Evolutionary conservation across 2,888 invertebrate species (phyloP), one percentile per base, ranked within the genome.

Genomic region (Lasioglossum morio): DNA sequence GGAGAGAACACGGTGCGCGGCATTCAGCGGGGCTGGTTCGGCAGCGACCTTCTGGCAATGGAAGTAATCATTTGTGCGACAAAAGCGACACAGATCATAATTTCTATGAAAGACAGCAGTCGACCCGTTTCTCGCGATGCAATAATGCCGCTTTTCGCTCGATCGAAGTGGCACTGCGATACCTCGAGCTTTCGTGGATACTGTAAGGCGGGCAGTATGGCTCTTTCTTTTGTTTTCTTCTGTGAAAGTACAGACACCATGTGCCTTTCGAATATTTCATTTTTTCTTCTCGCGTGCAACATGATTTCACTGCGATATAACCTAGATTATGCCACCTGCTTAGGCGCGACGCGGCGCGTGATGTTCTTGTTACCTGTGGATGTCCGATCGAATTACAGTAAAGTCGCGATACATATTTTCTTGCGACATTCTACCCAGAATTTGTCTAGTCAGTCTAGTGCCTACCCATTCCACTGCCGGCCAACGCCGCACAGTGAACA

Each of bases 31-130:
- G 16, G 12, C 37, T 60, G 60, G 46, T 30, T 48, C 23, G 12
- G n/a, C n/a, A 14, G 16, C 43, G 43, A 66, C 27, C 43, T 66
- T 53, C 46, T 34, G 37, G 30, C 48, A 37, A 48, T 23, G 60
- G 27, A 77, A 72, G 53, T 30, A 60, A 77, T 72, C 72, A 60
- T 48, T 40, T 37, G 60, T 16, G 30, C 78, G 37, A 46, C 48
- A 40, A 81, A 77, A 72, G 48, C 57, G 37, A 27, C n/a, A n/a
- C 70, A 40, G 43, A 70, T 70, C 70, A 43, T 70, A 70, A 70
- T 70, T 70, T 70, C 70, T n/a, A 5, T 40, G 40, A 40, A 70
- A 70, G 12, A 70, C 40, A 40, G 40, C n/a, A 70, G 70, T n/a
- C 57, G 34, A 37, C 34, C 57, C 63, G 75, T 27, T 76, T 76